Percentiles rank a stretch among this genome's conserved stretches.
phyloP scores from a whole-genome alignment of 2,113 vertebrate species.

The Ellobius talpinus region DNA sequence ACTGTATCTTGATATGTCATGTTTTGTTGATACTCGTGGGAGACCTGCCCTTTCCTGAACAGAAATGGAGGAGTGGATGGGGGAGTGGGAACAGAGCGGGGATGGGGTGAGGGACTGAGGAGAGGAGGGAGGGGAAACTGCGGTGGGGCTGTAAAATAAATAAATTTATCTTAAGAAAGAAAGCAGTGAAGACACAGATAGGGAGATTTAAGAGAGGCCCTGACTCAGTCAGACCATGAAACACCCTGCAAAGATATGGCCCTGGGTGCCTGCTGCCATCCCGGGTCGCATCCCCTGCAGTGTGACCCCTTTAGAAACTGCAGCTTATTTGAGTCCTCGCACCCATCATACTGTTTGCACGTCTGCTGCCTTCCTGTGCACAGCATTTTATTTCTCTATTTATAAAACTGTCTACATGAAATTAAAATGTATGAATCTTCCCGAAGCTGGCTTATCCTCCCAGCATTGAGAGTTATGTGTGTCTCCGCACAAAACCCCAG shows the following conservation, averaged over 20 bases:
- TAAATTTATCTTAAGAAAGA: neutral
- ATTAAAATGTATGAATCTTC: constrained; percentile 42
- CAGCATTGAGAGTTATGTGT: neutral
- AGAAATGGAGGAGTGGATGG: neutral
- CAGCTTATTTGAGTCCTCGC: rapidly evolving
- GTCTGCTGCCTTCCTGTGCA: neutral
- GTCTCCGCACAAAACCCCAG: neutral
- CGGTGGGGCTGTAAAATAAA: neutral
- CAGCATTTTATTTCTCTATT: neutral
- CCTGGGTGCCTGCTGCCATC: rapidly evolving
- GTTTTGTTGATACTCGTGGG: neutral
- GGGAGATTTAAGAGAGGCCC: rapidly evolving
- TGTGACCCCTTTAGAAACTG: rapidly evolving
- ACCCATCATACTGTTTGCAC: neutral
- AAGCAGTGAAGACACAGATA: rapidly evolving
- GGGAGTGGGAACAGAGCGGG: neutral
- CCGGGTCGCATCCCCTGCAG: rapidly evolving
- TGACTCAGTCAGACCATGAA: no score
- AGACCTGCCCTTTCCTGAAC: neutral
- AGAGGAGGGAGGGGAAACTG: neutral
- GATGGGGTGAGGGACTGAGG: neutral
- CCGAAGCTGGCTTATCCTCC: neutral
- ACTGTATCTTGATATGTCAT: neutral
- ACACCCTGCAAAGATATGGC: rapidly evolving
- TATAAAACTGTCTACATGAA: constrained; percentile 18